Evolutionary conservation across 2,888 invertebrate species (phyloP).

Genomic region (Tetanocera ferruginea): DNA sequence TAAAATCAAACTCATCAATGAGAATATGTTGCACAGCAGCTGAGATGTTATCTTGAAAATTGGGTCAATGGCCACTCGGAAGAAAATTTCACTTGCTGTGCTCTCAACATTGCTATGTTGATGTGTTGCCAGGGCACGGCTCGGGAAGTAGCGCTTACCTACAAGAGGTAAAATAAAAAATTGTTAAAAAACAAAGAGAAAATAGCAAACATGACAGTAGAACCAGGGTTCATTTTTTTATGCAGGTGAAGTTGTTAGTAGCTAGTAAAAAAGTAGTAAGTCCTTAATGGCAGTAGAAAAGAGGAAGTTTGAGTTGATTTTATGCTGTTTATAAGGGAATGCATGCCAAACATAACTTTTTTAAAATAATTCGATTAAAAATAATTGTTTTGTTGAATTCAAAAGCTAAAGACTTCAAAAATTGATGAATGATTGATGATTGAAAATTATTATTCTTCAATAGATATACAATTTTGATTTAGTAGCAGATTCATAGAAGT

Average conservation of each 20-base stretch:
- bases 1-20: slow-evolving; percentile 13
- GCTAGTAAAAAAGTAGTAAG: not conserved
- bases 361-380: too few species aligned
- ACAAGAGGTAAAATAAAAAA: not conserved
- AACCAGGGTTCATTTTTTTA: not conserved
- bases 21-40: not conserved
- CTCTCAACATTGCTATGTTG: not conserved
- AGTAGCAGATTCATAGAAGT: too few species aligned
- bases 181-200: not conserved
- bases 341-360: too few species aligned
- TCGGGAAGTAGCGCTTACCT: slow-evolving; percentile 10
- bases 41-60: slow-evolving; percentile 12
- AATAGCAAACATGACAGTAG: not conserved
- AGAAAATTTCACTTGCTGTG: not conserved
- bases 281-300: not conserved
- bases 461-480: too few species aligned
- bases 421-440: too few species aligned
- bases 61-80: slow-evolving; percentile 34
- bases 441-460: too few species aligned
- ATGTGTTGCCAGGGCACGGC: not conserved
- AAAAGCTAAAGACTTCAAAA: too few species aligned
- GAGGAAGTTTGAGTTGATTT: too few species aligned
- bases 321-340: too few species aligned
- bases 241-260: not conserved
- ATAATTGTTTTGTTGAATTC: too few species aligned